Base-by-base conservation (phyloP, 2,113 vertebrate genomes). In the Sorex araneus region DNA sequence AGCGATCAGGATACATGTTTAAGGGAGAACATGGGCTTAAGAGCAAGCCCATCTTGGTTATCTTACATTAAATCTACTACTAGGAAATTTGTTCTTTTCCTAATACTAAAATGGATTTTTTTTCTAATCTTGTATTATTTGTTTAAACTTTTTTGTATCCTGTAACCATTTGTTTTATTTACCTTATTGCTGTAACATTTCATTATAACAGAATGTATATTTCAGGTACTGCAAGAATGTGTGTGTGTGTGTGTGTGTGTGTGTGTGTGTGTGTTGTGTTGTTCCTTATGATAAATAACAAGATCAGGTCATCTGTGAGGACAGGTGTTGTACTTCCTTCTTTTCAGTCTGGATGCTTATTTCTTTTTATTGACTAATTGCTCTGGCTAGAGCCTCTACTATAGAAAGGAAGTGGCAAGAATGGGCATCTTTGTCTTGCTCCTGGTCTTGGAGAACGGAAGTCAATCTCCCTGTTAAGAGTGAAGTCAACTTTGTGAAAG, bases 121-220 rank as follows among this genome's bases (percentile, higher is more conserved):
- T 93, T 25, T 87, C 93, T 19, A 69, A 43, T 84, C 91, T 88
- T 85, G 25, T 93, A 40, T 91, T 87, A 8, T 69, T 91, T 40
- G 50, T 85, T 89, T 85, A 67, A 2, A 43, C 1, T 81, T 66
- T 66, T 76, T 84, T 94, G 4, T 77, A 88, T 60, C 16, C 66
- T 89, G 6, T 60, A 60, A 23, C 57, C 57, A 19, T 60, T 23
- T 60, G 57, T 50, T 50, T 50, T 50, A 50, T 50, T 50, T 50
- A 50, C 13, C 47, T 50, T 50, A 50, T 13, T 50, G 47, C 47
- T 50, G 47, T 6, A 50, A 50, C 9, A 13, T 13, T 50, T 50
- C 13, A 50, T 50, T 50, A 50, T 50, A 50, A 50, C 47, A 50
- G 47, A 50, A 50, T 50, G 47, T 50, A 50, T 13, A 50, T 50